Percentiles rank a stretch among this genome's conserved stretches.
These are phyloP conservation scores for Orgyia antiqua DNA, from an alignment of 2,888 invertebrate species.

Conservation along the genomic window DNA sequence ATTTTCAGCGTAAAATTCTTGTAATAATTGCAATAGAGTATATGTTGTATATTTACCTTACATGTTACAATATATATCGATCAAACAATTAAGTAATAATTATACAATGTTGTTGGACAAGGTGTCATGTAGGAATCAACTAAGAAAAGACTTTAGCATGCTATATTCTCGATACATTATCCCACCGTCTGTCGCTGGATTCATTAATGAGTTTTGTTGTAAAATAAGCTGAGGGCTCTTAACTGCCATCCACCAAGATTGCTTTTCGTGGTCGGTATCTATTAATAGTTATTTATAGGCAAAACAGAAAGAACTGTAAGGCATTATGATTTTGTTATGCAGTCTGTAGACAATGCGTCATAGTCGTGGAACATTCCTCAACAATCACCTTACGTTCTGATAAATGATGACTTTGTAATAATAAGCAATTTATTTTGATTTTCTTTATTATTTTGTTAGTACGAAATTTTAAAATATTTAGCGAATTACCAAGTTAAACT, in stretches of 20 bases:
- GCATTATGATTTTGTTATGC: conserved; percentile 43
- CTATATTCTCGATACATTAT: conserved; percentile 38
- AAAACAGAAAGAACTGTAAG: conserved; percentile 52
- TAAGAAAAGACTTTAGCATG: conserved; percentile 38
- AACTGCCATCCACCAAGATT: conserved; percentile 69
- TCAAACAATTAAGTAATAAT: conserved; percentile 61
- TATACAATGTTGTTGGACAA: conserved; percentile 48
- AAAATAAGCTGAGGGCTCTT: conserved; percentile 67
- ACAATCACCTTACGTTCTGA: conserved; percentile 26
- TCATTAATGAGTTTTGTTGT: conserved; percentile 71
- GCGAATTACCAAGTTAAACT: no score
- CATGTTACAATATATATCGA: conserved; percentile 37
- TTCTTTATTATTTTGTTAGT: no score
- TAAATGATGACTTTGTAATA: conserved; percentile 23
- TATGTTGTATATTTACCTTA: conserved; percentile 18
- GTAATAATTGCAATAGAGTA: no score
- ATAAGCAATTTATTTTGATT: no score
- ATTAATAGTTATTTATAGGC: conserved; percentile 70
- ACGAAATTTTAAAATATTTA: no score
- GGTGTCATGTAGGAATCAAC: conserved; percentile 19
- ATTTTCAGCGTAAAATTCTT: no score
- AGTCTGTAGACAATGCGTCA: conserved; percentile 45
- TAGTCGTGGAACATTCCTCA: conserved; percentile 40
- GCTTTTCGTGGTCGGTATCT: conserved; percentile 70
- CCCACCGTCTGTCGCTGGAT: conserved; percentile 25